Percentiles rank a stretch among this genome's conserved stretches.
Conservation (phyloP, 2,797 vertebrate species). For the Megalops cyprinoides region DNA sequence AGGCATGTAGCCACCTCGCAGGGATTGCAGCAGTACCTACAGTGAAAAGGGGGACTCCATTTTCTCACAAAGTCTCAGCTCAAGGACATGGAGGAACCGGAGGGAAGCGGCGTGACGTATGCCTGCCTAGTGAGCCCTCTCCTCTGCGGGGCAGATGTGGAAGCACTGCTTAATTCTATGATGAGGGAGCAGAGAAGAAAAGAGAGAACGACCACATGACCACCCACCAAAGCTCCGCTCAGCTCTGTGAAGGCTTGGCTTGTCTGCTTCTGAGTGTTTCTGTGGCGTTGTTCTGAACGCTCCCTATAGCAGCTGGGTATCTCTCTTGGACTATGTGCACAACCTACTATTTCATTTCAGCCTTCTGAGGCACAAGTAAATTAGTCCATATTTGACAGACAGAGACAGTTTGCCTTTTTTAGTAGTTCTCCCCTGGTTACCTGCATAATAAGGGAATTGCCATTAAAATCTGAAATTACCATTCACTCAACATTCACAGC, state of each 20-base stretch:
- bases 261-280: not conserved
- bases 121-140: no score
- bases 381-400: constrained; percentile 44
- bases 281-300: constrained; percentile 25
- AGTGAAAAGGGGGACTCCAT: not conserved
- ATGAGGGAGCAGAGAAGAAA: constrained; percentile 8
- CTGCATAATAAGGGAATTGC: constrained; percentile 46
- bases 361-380: constrained; percentile 43
- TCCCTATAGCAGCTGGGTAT: constrained; percentile 30
- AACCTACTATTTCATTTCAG: constrained; percentile 47
- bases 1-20: not conserved
- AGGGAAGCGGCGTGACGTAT: not conserved
- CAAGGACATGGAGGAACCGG: not conserved
- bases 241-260: not conserved
- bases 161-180: not conserved
- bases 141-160: no score
- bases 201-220: not conserved
- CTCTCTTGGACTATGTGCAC: constrained; percentile 36
- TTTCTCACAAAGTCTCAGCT: not conserved
- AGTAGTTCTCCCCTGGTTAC: constrained; percentile 45
- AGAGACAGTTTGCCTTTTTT: constrained; percentile 33
- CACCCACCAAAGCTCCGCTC: not conserved
- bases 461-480: constrained; percentile 41
- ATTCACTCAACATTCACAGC: constrained; percentile 23
- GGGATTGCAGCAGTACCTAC: not conserved